Evolutionary conservation across 1,140 invertebrate genomes (phyloP).

Genomic region (Glomeris maerens): DNA sequence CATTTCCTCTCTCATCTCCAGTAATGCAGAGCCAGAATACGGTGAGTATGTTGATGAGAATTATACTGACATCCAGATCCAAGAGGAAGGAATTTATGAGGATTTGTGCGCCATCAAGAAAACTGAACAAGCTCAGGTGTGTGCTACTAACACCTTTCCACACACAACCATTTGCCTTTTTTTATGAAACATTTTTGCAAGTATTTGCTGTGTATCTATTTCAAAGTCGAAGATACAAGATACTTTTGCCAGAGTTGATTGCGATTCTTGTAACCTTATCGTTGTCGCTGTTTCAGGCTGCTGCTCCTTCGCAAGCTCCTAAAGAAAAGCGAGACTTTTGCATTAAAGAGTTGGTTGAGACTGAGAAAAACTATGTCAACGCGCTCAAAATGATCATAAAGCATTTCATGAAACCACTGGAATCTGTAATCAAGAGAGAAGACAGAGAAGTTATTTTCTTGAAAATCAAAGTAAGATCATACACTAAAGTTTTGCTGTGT

Average conservation of each 20-base stretch:
- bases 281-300: constrained; percentile 2
- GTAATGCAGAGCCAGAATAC: neutral
- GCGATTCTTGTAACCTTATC: neutral
- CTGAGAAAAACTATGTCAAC: constrained; percentile 92
- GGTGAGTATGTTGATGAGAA: too few relatives aligned
- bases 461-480: constrained; percentile 57
- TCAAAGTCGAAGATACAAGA: too few relatives aligned
- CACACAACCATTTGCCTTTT: too few relatives aligned
- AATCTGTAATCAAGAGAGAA: constrained; percentile 49
- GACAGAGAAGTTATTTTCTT: constrained; percentile 70
- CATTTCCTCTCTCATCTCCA: neutral
- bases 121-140: neutral
- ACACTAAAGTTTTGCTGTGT: constrained; percentile 17
- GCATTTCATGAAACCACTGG: constrained; percentile 65
- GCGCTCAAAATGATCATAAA: constrained; percentile 74
- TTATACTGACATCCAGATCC: neutral
- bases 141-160: constrained; percentile 10
- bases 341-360: constrained; percentile 87
- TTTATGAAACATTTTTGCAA: too few relatives aligned
- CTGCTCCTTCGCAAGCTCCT: constrained; percentile 20
- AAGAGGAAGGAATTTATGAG: constrained; percentile 30
- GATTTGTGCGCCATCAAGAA: constrained; percentile 25
- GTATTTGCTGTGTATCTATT: too few relatives aligned
- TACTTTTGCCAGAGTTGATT: neutral
- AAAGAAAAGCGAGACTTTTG: constrained; percentile 84